Evolutionary conservation across 2,113 vertebrate genomes (phyloP), one percentile per base, ranked within the genome.

Genomic region (Thymallus thymallus): DNA sequence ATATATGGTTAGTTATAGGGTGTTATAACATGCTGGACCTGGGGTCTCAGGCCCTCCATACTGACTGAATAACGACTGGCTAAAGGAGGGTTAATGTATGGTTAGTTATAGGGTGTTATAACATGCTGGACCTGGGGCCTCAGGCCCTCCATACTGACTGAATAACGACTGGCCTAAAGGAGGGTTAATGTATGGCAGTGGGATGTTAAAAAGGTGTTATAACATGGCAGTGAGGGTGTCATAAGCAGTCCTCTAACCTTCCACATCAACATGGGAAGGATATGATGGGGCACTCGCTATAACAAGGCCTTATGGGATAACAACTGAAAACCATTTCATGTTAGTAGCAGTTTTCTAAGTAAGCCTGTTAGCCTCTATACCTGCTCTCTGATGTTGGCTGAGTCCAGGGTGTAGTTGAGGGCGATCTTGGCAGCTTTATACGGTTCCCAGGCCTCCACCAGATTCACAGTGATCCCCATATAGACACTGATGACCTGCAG

Each of bases 371-470:
- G n/a, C n/a, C 14, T 12, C 71, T 4, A 20, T 91, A 99, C 98
- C 95, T 99, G 98, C 75, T 99, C 98, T 91, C 88, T 97, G 82
- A 99, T 91, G 60, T 99, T 99, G 22, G 96, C 90, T 66, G 96
- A 91, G 86, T 99, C 97, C 81, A 99, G 81, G 0, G 97, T 99
- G 85, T 99, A 97, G 88, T 98, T 98, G 4, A 99, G 92, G 35
- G 98, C 98, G 2, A 90, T 97, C 88, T 96, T 99, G 74, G 97
- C 97, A 82, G 98, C 96, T 94, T 96, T 99, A 91, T 99, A 99
- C 0, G 97, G 96, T 51, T 99, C 98, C 98, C 98, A 99, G 0
- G 94, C 97, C 82, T 99, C 98, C 72, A 95, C 93, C 64, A 99
- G 89, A 81, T 99, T 99, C 22, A 99, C 96, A 6, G 96, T 94